A percentile compares a stretch with the other conserved stretches of the same genome.
phyloP scores from a whole-genome alignment of 2,113 vertebrate species.

The Mirza zaza region DNA sequence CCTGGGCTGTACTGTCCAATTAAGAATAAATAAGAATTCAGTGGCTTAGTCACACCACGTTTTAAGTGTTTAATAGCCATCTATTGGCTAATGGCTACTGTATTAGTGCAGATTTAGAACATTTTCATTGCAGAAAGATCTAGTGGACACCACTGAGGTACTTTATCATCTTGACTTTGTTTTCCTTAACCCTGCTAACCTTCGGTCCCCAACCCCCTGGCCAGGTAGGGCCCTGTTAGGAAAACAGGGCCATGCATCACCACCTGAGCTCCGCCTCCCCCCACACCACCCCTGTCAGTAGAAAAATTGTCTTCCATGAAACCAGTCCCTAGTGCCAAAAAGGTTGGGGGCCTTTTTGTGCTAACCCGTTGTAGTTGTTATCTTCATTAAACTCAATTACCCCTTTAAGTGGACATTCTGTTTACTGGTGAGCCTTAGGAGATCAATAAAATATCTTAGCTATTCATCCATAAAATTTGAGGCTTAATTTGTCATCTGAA shows the following conservation, averaged over 20 bases:
- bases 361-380: background rate
- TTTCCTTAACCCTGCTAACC: background rate
- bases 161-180: background rate
- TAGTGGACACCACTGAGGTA: background rate
- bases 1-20: background rate
- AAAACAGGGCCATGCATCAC: too few relatives aligned
- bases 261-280: too few relatives aligned
- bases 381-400: background rate
- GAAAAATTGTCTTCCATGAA: too few relatives aligned
- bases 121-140: conserved; percentile 13
- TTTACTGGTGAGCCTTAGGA: background rate
- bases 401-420: background rate
- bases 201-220: background rate
- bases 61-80: conserved; percentile 1
- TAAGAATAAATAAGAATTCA: conserved; percentile 25
- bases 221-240: too few relatives aligned
- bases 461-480: conserved; percentile 23
- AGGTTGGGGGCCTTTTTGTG: background rate
- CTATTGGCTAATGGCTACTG: background rate
- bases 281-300: too few relatives aligned
- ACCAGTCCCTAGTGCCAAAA: too few relatives aligned
- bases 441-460: background rate
- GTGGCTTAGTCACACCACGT: background rate
- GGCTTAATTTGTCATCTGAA: conserved; percentile 38
- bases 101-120: background rate